These are phyloP conservation scores for Phataginus tricuspis DNA, from an alignment of 2,797 vertebrate genomes.

Conservation along the genomic window DNA sequence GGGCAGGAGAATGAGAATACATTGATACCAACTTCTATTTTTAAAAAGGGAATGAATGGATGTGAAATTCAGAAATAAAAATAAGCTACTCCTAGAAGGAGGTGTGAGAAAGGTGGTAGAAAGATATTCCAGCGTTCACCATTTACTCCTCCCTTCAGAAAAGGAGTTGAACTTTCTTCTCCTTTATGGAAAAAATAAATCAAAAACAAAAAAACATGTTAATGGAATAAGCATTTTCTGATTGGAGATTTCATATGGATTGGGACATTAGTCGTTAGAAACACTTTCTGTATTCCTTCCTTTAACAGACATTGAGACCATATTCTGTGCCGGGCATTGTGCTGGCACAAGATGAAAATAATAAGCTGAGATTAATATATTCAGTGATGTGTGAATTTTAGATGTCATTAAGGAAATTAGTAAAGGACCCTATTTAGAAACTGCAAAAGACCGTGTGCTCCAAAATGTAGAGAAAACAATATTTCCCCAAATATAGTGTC, in stretches of 20 bases:
- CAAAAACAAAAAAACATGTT: neutral
- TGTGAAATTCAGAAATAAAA: neutral
- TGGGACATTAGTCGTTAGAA: neutral
- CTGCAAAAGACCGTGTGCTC: neutral
- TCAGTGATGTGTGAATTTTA: neutral
- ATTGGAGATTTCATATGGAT: neutral
- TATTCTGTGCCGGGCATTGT: neutral
- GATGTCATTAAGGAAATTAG: neutral
- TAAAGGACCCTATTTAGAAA: neutral
- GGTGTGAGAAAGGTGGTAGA: neutral
- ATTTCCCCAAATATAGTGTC: neutral
- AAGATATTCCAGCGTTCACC: rapidly evolving
- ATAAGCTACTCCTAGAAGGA: neutral
- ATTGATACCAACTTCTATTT: neutral
- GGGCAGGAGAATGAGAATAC: neutral
- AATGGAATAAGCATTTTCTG: neutral
- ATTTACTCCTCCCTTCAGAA: neutral
- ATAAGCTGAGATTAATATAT: neutral
- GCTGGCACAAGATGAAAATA: neutral
- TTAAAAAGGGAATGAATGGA: neutral
- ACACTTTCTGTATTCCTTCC: neutral
- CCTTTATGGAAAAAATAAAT: neutral
- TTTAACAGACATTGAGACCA: neutral
- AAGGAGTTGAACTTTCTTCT: neutral
- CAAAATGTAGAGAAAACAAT: neutral